Evolutionary conservation across 2,797 vertebrate species (phyloP).

Genomic region (Sebastes itinus): DNA sequence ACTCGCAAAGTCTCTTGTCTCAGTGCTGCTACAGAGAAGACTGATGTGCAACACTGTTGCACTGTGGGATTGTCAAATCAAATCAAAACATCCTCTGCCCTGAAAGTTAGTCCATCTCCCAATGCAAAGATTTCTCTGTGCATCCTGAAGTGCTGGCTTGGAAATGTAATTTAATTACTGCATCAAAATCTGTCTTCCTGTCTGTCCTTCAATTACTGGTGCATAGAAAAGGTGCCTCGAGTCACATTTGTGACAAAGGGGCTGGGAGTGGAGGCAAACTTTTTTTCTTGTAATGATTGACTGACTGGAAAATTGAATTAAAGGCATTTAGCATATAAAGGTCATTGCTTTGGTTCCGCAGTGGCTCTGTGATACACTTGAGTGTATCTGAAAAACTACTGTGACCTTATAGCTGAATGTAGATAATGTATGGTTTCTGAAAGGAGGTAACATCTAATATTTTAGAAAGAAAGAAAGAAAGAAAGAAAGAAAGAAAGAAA

Average conservation of each 20-base stretch:
- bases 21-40: background rate
- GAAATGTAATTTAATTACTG: background rate
- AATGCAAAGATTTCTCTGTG: background rate
- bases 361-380: constrained; percentile 1
- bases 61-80: background rate
- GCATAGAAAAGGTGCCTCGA: background rate
- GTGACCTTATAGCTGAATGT: constrained; percentile 40
- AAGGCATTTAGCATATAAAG: constrained; percentile 51
- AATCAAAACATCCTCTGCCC: background rate
- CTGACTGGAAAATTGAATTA: constrained; percentile 51
- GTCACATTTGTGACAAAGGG: background rate
- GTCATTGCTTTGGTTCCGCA: constrained; percentile 19
- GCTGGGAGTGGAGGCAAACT: background rate
- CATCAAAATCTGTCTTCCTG: constrained; percentile 8
- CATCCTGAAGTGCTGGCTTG: background rate
- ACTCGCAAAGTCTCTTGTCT: background rate
- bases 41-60: constrained; percentile 1
- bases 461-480: background rate
- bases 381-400: constrained; percentile 23
- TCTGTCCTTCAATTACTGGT: background rate
- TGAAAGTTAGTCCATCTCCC: background rate
- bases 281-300: constrained; percentile 27
- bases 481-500: background rate
- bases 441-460: background rate
- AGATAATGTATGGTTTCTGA: constrained; percentile 9